These are phyloP conservation scores for Simalia tracyae DNA, from an alignment of 2,797 vertebrate genomes.

Conservation along the genomic window DNA sequence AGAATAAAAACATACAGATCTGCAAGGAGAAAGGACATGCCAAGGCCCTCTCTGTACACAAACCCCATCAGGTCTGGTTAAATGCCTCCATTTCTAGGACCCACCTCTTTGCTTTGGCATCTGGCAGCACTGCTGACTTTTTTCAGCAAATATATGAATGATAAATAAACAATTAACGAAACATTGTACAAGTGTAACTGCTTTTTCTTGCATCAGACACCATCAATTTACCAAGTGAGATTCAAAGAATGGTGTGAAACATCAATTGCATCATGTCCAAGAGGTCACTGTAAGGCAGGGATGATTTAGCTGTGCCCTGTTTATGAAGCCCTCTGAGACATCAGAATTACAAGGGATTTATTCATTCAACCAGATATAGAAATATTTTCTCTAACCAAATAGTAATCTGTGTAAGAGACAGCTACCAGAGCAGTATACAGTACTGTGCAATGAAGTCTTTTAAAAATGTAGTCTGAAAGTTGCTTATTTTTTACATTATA, in stretches of 20 bases:
- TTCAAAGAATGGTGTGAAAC: background rate
- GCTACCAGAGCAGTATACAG: constrained; percentile 20
- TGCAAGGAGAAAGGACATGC: background rate
- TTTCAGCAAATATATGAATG: background rate
- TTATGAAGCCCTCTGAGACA: background rate
- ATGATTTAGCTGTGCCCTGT: constrained; percentile 8
- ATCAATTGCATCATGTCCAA: background rate
- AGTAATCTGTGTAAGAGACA: background rate
- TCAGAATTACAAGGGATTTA: constrained; percentile 36
- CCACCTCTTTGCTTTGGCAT: background rate
- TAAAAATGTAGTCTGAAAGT: constrained; percentile 27
- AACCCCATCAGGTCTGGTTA: background rate
- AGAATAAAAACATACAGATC: background rate
- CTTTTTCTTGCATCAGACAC: background rate
- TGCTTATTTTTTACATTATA: constrained; percentile 5
- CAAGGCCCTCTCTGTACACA: background rate
- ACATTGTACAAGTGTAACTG: background rate
- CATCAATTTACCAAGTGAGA: background rate
- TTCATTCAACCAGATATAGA: constrained; percentile 9
- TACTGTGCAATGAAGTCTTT: constrained; percentile 25
- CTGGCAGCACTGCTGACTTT: background rate
- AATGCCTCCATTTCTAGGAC: background rate
- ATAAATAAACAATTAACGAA: background rate
- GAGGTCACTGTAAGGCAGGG: background rate
- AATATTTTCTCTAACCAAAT: constrained; percentile 23